Percentiles rank a stretch among this genome's conserved stretches.
Conservation (phyloP, 2,113 vertebrate species). For the Oreochromis tanganicae region DNA sequence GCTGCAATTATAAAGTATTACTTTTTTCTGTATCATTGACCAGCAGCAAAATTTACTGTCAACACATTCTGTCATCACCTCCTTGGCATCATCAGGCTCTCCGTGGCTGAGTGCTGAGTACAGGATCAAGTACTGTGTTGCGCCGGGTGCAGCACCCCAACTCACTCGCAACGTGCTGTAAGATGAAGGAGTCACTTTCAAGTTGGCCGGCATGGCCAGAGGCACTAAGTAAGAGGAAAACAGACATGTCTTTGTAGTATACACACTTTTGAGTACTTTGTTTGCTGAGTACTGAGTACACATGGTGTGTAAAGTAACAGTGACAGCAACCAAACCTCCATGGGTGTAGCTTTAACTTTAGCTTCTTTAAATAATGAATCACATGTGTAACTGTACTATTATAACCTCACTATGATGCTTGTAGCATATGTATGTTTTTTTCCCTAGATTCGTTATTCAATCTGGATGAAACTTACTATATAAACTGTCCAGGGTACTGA, state of each 20-base stretch:
- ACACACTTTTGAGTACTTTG: neutral
- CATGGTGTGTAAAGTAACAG: neutral
- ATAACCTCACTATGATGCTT: neutral
- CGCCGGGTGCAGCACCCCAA: conserved; percentile 77
- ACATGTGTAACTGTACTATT: neutral
- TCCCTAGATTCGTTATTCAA: neutral
- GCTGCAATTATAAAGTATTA: neutral
- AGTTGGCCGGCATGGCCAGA: conserved; percentile 71
- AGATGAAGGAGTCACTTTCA: conserved; percentile 76
- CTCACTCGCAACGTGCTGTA: conserved; percentile 77
- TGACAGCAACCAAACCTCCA: neutral
- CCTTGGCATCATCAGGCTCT: conserved; percentile 72
- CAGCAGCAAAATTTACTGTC: neutral
- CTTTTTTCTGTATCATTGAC: neutral
- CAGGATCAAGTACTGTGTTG: conserved; percentile 83
- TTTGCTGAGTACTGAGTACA: neutral
- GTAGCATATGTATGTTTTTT: neutral
- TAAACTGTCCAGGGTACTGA: neutral
- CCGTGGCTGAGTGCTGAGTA: conserved; percentile 76
- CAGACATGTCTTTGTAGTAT: neutral
- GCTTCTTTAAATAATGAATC: neutral
- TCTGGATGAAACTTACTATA: neutral
- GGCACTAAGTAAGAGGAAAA: conserved; percentile 64
- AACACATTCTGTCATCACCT: conserved; percentile 56
- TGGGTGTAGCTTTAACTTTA: neutral